Evolutionary conservation across 2,888 invertebrate genomes (phyloP).

Genomic region (Papilio protenor): DNA sequence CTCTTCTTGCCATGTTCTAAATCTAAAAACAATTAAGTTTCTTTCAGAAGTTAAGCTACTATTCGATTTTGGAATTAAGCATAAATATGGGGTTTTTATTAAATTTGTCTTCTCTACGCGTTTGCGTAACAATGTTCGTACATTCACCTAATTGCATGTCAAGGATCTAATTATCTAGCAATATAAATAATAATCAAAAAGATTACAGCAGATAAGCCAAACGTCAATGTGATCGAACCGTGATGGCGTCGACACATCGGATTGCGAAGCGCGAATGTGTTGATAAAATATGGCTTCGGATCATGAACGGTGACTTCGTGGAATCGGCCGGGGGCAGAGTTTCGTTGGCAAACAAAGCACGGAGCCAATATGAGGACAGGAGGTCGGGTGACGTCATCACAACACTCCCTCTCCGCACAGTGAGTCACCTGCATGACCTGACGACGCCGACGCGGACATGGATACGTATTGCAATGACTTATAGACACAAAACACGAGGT

Average conservation of each 20-base stretch:
- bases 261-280: slow-evolving; percentile 33
- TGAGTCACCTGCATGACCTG: slow-evolving; percentile 48
- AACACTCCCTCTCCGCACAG: slow-evolving; percentile 43
- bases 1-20: slow-evolving; percentile 22
- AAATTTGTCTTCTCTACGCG: background rate
- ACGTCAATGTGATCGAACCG: slow-evolving; percentile 6
- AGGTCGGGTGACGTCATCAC: slow-evolving; percentile 57
- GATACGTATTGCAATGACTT: slow-evolving; percentile 36
- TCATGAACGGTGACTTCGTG: slow-evolving; percentile 57
- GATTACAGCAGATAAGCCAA: background rate
- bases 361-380: slow-evolving; percentile 53
- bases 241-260: slow-evolving; percentile 23
- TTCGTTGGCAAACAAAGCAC: slow-evolving; percentile 51
- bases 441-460: slow-evolving; percentile 28
- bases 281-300: slow-evolving; percentile 49
- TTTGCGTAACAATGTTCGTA: background rate
- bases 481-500: slow-evolving; percentile 18
- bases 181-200: slow-evolving; percentile 7
- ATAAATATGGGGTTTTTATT: background rate
- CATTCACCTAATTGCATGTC: background rate
- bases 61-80: background rate
- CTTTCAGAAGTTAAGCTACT: slow-evolving; percentile 33
- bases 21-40: slow-evolving; percentile 27
- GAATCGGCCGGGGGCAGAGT: slow-evolving; percentile 54
- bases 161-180: slow-evolving; percentile 10